Evolutionary conservation across 1,140 invertebrate species (phyloP), one percentile per base, ranked within the genome.

Genomic region (Liolophura sinensis): DNA sequence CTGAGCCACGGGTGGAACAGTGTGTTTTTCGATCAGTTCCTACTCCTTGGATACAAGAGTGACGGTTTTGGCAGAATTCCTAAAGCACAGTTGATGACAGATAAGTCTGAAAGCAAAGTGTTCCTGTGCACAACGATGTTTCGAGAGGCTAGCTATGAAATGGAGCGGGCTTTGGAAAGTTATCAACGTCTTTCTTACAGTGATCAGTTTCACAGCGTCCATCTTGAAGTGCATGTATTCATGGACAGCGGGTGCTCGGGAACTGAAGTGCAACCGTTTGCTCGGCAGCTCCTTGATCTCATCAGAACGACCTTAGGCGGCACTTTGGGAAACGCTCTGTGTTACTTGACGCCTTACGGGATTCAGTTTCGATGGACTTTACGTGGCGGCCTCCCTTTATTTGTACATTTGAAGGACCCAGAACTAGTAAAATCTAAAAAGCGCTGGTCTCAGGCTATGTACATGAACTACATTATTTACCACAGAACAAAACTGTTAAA

Each of bases 391-490:
- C 70, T 77, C 67, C 74, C 75, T 16, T 25, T 79, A 0, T 75
- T 77, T 62, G 62, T 79, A 24, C 77, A 79, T 52, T 55, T 80
- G 1, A 80, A 80, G 61, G 78, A 80, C 51, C 64, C 67, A 6
- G 54, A 47, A 12, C 75, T 74, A 60, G 76, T 80, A 0, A 80
- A 80, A 64, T 59, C 74, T 0, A 80, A 80, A 55, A 80, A 80
- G 49, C 49, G 78, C 49, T 80, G 78, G 78, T 78, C 76, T 65
- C 78, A 80, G 64, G 71, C 71, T 14, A 75, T 79, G 75, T 79
- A 79, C 57, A 74, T 79, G 48, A 74, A 73, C 46, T 79, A 79
- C 60, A 69, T 79, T 24, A 68, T 79, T 60, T 65, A 65, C 4
- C 73, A 72, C 61, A 65, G 75, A n/a, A 54, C 65, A 5, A 56